phyloP scores from a whole-genome alignment of 1,140 invertebrate species.

The Cyclina sinensis region DNA sequence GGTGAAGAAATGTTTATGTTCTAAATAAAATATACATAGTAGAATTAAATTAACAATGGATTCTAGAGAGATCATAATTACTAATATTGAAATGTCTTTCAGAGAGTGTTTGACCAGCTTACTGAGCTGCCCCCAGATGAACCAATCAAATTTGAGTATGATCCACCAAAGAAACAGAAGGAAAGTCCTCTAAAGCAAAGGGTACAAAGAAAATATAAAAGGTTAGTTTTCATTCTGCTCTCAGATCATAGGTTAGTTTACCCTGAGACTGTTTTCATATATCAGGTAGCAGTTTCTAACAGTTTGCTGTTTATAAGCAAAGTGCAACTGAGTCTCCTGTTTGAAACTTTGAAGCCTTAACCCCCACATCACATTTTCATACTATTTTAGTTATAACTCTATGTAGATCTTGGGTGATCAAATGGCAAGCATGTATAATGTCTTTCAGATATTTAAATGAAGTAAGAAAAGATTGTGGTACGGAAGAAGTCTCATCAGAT shows the following conservation, averaged over 20 bases:
- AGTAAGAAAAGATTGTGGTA: slow-evolving; percentile 89
- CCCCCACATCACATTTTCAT: too few relatives aligned
- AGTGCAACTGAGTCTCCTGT: neutral
- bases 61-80: too few relatives aligned
- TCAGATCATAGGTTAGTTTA: neutral
- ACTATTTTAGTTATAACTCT: too few relatives aligned
- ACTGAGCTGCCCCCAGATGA: slow-evolving; percentile 88
- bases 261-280: too few relatives aligned
- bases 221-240: slow-evolving; percentile 62
- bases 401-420: neutral
- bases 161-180: slow-evolving; percentile 81
- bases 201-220: slow-evolving; percentile 79
- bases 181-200: slow-evolving; percentile 83
- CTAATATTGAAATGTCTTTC: too few relatives aligned
- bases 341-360: too few relatives aligned
- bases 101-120: slow-evolving; percentile 88
- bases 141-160: slow-evolving; percentile 83
- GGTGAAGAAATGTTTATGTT: too few relatives aligned
- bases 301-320: too few relatives aligned
- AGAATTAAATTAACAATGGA: too few relatives aligned
- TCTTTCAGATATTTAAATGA: slow-evolving; percentile 85
- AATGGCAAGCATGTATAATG: neutral
- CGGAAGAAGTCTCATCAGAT: slow-evolving; percentile 90
- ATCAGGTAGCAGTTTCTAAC: too few relatives aligned
- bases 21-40: too few relatives aligned